Evolutionary conservation across 2,888 invertebrate species (phyloP), one percentile per base, ranked within the genome.

Genomic region (Yponomeuta sedellus): DNA sequence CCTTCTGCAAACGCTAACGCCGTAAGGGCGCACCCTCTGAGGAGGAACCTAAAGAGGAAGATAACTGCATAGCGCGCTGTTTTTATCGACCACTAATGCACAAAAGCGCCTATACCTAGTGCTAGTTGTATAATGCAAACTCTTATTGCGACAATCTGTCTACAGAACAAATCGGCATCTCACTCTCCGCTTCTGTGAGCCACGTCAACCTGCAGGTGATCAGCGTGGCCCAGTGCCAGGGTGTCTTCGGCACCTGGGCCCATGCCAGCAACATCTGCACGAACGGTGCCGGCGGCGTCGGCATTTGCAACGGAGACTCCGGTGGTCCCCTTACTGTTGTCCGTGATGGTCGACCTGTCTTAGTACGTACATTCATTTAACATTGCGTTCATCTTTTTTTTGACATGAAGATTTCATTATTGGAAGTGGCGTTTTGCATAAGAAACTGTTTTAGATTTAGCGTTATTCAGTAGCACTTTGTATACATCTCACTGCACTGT

Each of bases 291-390:
- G 80, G 80, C 0, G 76, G 76, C 5, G 77, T 81, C 1, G 82
- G 84, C 59, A 72, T 81, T 69, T 83, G 83, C 67, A 68, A 76
- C 1, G 84, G 84, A 0, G 84, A 84, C 73, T 83, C 82, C 2
- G 76, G 76, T 10, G 77, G 77, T 0, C 77, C 77, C 0, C 71
- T 70, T 20, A 39, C 52, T 39, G 56, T 65, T 1, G 56, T 63
- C 40, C 28, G 66, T 4, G 62, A 64, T 40, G 68, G 68, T 66
- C 66, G 66, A 59, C 57, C 61, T 6, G 56, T 68, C 19, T 61
- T 70, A 64, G 69, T 70, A 12, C 61, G 67, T 62, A 52, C 12
- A 16, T 52, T 34, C 34, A 10, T 10, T 25, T 59, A 3, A 12
- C 22, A 20, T 5, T 19, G 1, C 10, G 11, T 10, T 5, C 12